Evolutionary conservation across 2,888 invertebrate species (phyloP).

Genomic region (Diaperis boleti): DNA sequence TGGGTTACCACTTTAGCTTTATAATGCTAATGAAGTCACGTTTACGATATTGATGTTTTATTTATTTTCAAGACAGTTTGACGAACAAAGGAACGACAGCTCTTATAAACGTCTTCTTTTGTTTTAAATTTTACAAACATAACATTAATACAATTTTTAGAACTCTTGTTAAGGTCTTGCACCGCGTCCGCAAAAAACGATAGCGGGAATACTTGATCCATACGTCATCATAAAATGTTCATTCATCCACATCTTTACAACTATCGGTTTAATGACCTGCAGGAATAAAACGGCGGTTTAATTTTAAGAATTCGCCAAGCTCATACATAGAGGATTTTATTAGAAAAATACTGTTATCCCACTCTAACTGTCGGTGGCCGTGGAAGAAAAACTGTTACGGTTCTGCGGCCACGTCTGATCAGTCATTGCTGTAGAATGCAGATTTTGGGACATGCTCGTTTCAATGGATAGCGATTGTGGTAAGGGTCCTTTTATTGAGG

Average conservation of each 20-base stretch:
- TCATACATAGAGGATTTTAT: slow-evolving; percentile 39
- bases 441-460: slow-evolving; percentile 8
- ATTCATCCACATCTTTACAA: slow-evolving; percentile 36
- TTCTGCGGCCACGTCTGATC: slow-evolving; percentile 11
- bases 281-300: slow-evolving; percentile 40
- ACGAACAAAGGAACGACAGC: too few relatives aligned
- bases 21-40: too few relatives aligned
- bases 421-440: slow-evolving; percentile 10
- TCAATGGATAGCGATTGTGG: background rate
- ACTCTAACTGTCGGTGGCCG: slow-evolving; percentile 37
- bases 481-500: slow-evolving; percentile 35
- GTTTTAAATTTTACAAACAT: too few relatives aligned
- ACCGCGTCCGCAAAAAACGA: slow-evolving; percentile 27
- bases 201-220: background rate
- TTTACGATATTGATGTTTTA: too few relatives aligned
- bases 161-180: too few relatives aligned
- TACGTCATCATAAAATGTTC: slow-evolving; percentile 31
- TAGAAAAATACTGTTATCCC: slow-evolving; percentile 45
- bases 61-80: too few relatives aligned
- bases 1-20: too few relatives aligned
- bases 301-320: slow-evolving; percentile 41
- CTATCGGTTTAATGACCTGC: slow-evolving; percentile 43
- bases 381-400: slow-evolving; percentile 36
- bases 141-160: too few relatives aligned
- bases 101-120: too few relatives aligned